phyloP scores from a whole-genome alignment of 2,888 invertebrate genomes.

The Scrobipalpa costella region DNA sequence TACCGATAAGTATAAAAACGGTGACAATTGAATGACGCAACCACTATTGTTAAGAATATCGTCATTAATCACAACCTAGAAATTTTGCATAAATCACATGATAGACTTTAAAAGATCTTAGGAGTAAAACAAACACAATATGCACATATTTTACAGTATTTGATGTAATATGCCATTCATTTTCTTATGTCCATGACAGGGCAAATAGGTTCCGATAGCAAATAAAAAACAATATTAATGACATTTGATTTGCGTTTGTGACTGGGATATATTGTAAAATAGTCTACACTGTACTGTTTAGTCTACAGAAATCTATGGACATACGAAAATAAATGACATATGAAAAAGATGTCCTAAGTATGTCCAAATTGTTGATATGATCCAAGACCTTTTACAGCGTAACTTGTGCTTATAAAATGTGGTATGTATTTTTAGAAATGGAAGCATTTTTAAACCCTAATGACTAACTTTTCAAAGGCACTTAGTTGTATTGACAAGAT shows the following conservation, averaged over 20 bases:
- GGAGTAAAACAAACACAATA: background rate
- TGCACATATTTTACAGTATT: too few relatives aligned
- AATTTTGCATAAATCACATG: slow-evolving; percentile 43
- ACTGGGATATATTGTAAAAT: too few relatives aligned
- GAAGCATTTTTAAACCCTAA: slow-evolving; percentile 71
- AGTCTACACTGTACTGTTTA: too few relatives aligned
- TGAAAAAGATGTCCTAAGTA: too few relatives aligned
- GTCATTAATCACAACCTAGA: slow-evolving; percentile 63
- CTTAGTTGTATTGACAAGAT: slow-evolving; percentile 78
- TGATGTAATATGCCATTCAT: too few relatives aligned
- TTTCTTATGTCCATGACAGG: too few relatives aligned
- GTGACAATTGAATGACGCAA: background rate
- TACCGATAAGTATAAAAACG: background rate
- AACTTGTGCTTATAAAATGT: background rate
- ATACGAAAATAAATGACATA: too few relatives aligned
- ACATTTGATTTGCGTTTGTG: too few relatives aligned
- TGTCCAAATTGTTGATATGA: background rate
- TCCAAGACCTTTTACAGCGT: background rate
- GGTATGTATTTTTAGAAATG: slow-evolving; percentile 43
- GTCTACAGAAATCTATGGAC: too few relatives aligned
- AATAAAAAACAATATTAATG: too few relatives aligned
- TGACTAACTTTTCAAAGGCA: slow-evolving; percentile 79
- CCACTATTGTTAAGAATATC: background rate
- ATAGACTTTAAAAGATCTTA: background rate
- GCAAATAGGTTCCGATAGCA: too few relatives aligned